A percentile compares a stretch with the other conserved stretches of the same genome.
These are phyloP conservation scores for Nibea albiflora DNA, from an alignment of 2,113 vertebrate genomes.

Conservation along the genomic window DNA sequence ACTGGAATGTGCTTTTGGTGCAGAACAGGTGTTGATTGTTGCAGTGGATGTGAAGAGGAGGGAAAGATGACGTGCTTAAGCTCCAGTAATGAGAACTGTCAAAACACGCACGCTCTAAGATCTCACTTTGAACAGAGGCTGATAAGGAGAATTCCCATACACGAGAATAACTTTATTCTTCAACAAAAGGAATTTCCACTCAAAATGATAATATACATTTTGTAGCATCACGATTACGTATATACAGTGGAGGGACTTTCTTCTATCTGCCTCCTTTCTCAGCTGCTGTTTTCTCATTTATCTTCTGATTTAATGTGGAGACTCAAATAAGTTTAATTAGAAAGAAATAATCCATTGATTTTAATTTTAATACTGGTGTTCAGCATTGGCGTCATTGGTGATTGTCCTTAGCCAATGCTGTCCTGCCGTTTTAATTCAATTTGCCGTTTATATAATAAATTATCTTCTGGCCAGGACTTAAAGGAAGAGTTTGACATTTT, in stretches of 20 bases:
- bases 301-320: background rate
- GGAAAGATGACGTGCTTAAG: background rate
- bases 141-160: background rate
- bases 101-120: slow-evolving; percentile 1
- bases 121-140: background rate
- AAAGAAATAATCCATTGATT: background rate
- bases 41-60: background rate
- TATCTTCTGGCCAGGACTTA: background rate
- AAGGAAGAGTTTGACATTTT: slow-evolving; percentile 7
- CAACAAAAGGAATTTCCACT: background rate
- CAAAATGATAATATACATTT: background rate
- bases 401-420: background rate
- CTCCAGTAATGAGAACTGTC: slow-evolving; percentile 37
- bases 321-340: background rate
- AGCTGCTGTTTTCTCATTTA: background rate
- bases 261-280: background rate
- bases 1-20: slow-evolving; percentile 42
- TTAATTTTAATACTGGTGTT: background rate
- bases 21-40: slow-evolving; percentile 45
- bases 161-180: background rate
- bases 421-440: too few relatives aligned
- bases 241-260: background rate
- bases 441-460: background rate
- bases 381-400: background rate
- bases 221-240: background rate